Conservation (phyloP, 2,888 invertebrate genomes). For the Pseudolycoriella hygida region DNA sequence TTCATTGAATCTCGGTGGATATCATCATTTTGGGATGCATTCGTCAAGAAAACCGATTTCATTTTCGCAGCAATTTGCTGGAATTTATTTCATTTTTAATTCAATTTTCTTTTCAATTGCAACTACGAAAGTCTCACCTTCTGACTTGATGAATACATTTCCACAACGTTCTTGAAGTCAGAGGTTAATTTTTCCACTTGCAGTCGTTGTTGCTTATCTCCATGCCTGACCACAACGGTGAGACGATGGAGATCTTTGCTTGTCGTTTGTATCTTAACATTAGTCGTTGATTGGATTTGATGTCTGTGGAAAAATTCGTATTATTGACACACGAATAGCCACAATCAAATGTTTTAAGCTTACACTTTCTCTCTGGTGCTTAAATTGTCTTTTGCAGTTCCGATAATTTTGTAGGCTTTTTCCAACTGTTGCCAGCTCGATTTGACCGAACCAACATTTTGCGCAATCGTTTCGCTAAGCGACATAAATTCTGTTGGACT, state of each 20-base stretch:
- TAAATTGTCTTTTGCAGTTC: slow-evolving; percentile 55
- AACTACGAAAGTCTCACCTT: slow-evolving; percentile 36
- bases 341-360: slow-evolving; percentile 21
- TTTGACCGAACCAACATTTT: slow-evolving; percentile 63
- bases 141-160: slow-evolving; percentile 60
- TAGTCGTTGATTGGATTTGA: slow-evolving; percentile 54
- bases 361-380: slow-evolving; percentile 46
- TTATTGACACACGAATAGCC: not conserved
- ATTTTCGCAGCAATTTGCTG: slow-evolving; percentile 54
- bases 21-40: slow-evolving; percentile 17
- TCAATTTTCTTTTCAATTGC: not conserved
- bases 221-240: slow-evolving; percentile 47
- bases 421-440: slow-evolving; percentile 54
- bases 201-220: slow-evolving; percentile 62
- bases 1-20: slow-evolving; percentile 24
- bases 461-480: slow-evolving; percentile 62
- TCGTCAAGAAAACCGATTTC: slow-evolving; percentile 37
- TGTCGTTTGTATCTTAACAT: slow-evolving; percentile 53
- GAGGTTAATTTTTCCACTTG: slow-evolving; percentile 70
- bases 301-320: slow-evolving; percentile 35
- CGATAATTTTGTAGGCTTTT: slow-evolving; percentile 54
- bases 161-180: slow-evolving; percentile 63
- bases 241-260: slow-evolving; percentile 55
- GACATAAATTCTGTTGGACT: slow-evolving; percentile 60
- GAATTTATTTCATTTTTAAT: slow-evolving; percentile 15